phyloP scores from a whole-genome alignment of 2,113 vertebrate genomes.

The Sorex fumeus region DNA sequence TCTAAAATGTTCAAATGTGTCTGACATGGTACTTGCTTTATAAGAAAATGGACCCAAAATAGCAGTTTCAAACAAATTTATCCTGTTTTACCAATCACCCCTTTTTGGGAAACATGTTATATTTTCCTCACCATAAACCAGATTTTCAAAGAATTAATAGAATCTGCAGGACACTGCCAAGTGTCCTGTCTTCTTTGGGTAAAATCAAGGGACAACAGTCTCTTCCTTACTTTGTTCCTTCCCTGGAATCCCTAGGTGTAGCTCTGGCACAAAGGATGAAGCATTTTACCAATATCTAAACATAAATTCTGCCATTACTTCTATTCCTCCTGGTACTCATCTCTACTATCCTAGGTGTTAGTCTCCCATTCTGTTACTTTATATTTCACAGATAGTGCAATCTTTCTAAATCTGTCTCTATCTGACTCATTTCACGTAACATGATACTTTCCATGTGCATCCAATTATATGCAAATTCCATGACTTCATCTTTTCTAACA shows the following conservation, averaged over 20 bases:
- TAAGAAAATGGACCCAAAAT: background rate
- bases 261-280: background rate
- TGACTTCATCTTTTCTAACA: too few relatives aligned
- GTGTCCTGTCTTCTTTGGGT: rapidly evolving
- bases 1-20: background rate
- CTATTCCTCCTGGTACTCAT: too few relatives aligned
- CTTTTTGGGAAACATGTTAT: background rate
- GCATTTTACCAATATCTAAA: background rate
- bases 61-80: background rate
- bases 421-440: too few relatives aligned
- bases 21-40: background rate
- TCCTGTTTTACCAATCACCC: background rate
- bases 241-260: background rate
- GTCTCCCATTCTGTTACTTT: too few relatives aligned
- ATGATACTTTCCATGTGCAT: too few relatives aligned
- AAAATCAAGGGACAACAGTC: rapidly evolving
- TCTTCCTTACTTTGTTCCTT: background rate
- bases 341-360: too few relatives aligned
- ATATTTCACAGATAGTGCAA: too few relatives aligned
- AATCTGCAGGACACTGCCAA: background rate
- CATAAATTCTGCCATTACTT: background rate
- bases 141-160: background rate
- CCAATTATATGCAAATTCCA: too few relatives aligned
- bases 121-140: background rate
- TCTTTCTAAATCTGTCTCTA: too few relatives aligned